Conservation (phyloP, 1,140 invertebrate genomes). For the Sminthurides bifidus region DNA sequence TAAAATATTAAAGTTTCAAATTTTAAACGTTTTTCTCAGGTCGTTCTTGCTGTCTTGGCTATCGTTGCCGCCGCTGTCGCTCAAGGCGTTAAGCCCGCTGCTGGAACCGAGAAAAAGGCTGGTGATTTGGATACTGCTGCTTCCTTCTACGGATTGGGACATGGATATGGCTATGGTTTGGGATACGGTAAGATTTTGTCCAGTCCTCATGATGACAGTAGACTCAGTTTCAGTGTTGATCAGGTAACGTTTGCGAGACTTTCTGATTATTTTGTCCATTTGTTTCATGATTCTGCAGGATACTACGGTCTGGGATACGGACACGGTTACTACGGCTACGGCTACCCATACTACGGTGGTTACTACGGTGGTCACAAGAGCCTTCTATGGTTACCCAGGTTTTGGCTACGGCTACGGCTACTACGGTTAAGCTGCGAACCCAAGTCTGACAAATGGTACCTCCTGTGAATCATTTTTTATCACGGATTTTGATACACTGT, state of each 20-base stretch:
- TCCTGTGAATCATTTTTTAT: not conserved
- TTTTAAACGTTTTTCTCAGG: slow-evolving; percentile 1
- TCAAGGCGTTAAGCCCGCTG: not conserved
- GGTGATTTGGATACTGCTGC: slow-evolving; percentile 26
- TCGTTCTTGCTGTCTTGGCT: slow-evolving; percentile 20
- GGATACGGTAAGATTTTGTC: no score
- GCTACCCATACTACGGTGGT: slow-evolving; percentile 10
- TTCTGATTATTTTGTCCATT: no score
- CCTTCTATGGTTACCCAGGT: slow-evolving; percentile 11
- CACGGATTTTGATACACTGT: not conserved
- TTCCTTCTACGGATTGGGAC: slow-evolving; percentile 21
- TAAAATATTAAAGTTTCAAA: not conserved
- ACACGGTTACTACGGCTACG: slow-evolving; percentile 9
- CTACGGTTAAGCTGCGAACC: slow-evolving; percentile 21
- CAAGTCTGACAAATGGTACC: not conserved
- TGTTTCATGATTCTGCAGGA: no score
- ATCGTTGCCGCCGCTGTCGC: slow-evolving; percentile 9
- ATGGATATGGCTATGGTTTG: not conserved
- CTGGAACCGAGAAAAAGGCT: slow-evolving; percentile 12
- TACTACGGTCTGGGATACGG: not conserved
- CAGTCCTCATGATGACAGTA: no score
- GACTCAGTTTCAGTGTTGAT: no score
- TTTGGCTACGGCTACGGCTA: slow-evolving; percentile 19
- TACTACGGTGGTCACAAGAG: slow-evolving; percentile 11
- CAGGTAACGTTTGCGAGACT: no score